A percentile compares a stretch with the other conserved stretches of the same genome.
phyloP scores from a whole-genome alignment of 2,888 invertebrate species.

The Diarsia rubi region DNA sequence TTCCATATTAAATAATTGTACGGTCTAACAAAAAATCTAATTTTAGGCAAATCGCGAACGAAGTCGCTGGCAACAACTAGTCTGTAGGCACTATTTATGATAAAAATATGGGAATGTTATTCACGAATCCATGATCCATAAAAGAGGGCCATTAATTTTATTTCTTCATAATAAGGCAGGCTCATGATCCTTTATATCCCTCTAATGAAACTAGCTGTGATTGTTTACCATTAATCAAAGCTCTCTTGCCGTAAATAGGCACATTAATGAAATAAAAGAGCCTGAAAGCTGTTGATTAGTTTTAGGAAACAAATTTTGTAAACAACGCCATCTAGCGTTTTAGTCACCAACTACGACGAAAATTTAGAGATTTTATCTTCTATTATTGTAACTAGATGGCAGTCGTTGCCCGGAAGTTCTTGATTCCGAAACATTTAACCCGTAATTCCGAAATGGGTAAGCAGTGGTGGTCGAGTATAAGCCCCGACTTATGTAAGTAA shows the following conservation, averaged over 20 bases:
- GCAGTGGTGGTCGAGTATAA: neutral
- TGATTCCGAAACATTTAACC: neutral
- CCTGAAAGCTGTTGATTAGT: constrained; percentile 9
- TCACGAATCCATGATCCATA: constrained; percentile 3
- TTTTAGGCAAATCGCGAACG: too few relatives aligned
- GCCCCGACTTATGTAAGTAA: neutral
- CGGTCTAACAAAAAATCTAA: too few relatives aligned
- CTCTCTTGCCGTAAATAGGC: constrained; percentile 40
- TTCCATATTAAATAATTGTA: too few relatives aligned
- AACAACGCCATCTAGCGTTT: constrained; percentile 32
- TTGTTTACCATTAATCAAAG: constrained; percentile 60
- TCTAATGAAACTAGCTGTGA: constrained; percentile 54
- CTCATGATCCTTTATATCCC: constrained; percentile 33
- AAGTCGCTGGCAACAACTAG: too few relatives aligned
- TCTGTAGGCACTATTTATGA: neutral
- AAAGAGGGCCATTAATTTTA: constrained; percentile 20
- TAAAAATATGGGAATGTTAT: constrained; percentile 1
- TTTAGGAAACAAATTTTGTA: neutral
- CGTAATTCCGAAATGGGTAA: neutral
- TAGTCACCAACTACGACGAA: neutral
- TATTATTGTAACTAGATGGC: constrained; percentile 14
- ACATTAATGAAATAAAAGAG: constrained; percentile 32
- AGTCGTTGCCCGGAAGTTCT: neutral
- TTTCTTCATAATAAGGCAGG: constrained; percentile 40
- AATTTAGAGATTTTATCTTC: neutral